Percentiles rank a stretch among this genome's conserved stretches.
phyloP scores from a whole-genome alignment of 2,797 vertebrate genomes.

The Tragelaphus oryx region DNA sequence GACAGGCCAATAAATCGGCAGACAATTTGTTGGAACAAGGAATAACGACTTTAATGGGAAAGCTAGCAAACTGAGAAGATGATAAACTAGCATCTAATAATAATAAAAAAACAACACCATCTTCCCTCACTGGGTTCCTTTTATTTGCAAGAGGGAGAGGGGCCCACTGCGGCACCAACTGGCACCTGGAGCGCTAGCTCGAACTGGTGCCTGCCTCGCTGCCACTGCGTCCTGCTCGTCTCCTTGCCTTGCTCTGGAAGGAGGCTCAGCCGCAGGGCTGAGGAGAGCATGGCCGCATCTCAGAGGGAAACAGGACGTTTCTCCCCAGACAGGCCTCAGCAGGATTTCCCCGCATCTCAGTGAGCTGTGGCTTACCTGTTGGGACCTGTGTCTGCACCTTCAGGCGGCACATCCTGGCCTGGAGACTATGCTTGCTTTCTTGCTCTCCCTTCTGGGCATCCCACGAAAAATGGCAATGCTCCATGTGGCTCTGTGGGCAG shows the following conservation, averaged over 20 bases:
- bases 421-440: not conserved
- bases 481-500: not conserved
- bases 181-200: not conserved
- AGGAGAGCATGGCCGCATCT: not conserved
- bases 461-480: fast-evolving
- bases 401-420: not conserved
- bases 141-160: not conserved
- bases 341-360: too few species aligned
- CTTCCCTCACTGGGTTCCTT: not conserved
- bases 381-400: not conserved
- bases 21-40: not conserved
- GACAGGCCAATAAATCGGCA: not conserved
- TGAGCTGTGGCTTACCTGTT: not conserved
- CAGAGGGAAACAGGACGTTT: not conserved
- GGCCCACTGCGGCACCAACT: not conserved
- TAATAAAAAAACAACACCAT: not conserved
- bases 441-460: not conserved
- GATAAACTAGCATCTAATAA: not conserved
- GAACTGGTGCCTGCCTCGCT: not conserved
- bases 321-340: not conserved
- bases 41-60: not conserved
- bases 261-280: not conserved
- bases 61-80: not conserved
- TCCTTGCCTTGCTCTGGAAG: not conserved
- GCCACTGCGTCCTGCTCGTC: not conserved